Conservation (phyloP, 2,113 vertebrate species). For the Brachypodius melanocephalos region DNA sequence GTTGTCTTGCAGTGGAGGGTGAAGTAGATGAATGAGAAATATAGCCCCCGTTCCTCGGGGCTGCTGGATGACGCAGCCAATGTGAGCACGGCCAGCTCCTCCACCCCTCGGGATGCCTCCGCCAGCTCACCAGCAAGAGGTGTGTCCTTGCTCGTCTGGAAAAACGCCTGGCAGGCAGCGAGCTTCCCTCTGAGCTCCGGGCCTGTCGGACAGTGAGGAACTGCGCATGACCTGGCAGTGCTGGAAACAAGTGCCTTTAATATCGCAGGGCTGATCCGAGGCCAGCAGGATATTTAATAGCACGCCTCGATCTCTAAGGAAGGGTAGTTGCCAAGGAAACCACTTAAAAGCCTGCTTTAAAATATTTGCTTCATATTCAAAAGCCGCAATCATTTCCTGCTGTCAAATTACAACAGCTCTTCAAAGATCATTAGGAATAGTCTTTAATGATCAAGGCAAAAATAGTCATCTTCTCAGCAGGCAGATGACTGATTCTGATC, state of each 20-base stretch:
- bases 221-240: neutral
- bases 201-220: neutral
- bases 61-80: neutral
- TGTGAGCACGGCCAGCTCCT: neutral
- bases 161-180: neutral
- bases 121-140: neutral
- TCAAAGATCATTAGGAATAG: neutral
- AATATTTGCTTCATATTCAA: neutral
- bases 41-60: neutral
- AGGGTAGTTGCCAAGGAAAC: neutral
- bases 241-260: neutral
- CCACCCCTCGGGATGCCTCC: neutral
- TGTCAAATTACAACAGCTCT: neutral
- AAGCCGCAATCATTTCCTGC: neutral
- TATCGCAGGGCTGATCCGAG: neutral
- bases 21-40: neutral
- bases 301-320: neutral
- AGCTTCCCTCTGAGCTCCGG: neutral
- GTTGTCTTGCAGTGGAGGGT: neutral
- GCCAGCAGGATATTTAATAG: neutral
- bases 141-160: neutral
- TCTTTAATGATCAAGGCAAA: neutral
- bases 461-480: neutral
- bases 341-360: neutral
- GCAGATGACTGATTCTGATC: neutral